These are phyloP conservation scores for Apodemus sylvaticus DNA, from an alignment of 2,113 vertebrate genomes.

Conservation along the genomic window DNA sequence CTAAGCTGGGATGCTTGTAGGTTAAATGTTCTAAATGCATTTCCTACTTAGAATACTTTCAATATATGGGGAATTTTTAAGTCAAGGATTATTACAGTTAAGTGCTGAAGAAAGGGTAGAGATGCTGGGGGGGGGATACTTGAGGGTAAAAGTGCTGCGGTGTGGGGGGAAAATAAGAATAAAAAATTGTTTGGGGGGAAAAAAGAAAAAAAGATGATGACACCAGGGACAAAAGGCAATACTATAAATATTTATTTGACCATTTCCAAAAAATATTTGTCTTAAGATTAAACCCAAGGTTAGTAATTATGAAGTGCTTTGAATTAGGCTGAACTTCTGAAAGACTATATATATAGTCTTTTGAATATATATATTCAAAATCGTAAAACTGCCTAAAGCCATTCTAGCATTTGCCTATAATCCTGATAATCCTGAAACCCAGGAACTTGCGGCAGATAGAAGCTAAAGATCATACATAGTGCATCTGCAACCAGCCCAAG, in stretches of 20 bases:
- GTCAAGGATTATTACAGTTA: background rate
- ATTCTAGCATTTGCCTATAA: background rate
- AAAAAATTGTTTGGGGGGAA: background rate
- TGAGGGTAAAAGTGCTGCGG: background rate
- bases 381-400: background rate
- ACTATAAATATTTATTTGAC: conserved; percentile 18
- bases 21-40: background rate
- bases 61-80: background rate
- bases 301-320: background rate
- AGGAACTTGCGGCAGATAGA: background rate
- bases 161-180: background rate
- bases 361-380: background rate
- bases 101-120: background rate
- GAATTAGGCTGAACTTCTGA: background rate
- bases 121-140: background rate
- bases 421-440: background rate
- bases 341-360: background rate
- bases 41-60: background rate
- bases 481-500: background rate
- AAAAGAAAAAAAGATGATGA: background rate
- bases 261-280: background rate
- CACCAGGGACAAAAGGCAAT: background rate
- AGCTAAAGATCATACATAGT: background rate
- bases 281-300: conserved; percentile 23
- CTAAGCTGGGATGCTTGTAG: background rate